Conservation (phyloP, 2,888 invertebrate species). For the Sylvicola fuscatus region DNA sequence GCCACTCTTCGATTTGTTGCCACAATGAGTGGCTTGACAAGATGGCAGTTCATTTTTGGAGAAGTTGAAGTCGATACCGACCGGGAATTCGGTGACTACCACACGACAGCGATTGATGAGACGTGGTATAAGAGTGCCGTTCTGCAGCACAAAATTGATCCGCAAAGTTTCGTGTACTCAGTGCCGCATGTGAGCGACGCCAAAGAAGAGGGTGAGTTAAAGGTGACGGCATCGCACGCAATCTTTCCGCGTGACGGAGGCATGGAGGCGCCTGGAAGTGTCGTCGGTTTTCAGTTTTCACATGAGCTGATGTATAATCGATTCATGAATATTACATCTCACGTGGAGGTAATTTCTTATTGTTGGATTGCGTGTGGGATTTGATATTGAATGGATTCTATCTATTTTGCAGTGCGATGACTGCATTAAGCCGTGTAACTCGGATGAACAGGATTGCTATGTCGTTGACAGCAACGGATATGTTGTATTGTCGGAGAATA, state of each 20-base stretch:
- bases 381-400: background rate
- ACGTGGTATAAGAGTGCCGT: constrained; percentile 84
- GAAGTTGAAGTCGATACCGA: constrained; percentile 30
- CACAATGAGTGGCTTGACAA: constrained; percentile 72
- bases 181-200: constrained; percentile 38
- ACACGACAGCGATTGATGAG: constrained; percentile 64
- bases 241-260: constrained; percentile 62
- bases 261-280: constrained; percentile 64
- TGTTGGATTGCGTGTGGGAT: background rate
- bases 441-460: constrained; percentile 55
- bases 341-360: constrained; percentile 1
- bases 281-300: constrained; percentile 70
- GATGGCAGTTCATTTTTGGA: constrained; percentile 60
- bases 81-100: constrained; percentile 52
- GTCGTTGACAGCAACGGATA: constrained; percentile 87
- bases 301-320: constrained; percentile 45
- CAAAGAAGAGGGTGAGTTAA: constrained; percentile 30
- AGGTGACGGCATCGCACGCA: constrained; percentile 64
- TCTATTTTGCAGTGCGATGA: constrained; percentile 24
- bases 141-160: constrained; percentile 57
- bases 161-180: constrained; percentile 56
- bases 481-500: constrained; percentile 42
- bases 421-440: constrained; percentile 33
- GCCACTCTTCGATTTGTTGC: constrained; percentile 64
- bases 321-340: constrained; percentile 45